Base-by-base conservation (phyloP, 2,888 invertebrate genomes). In the Mechanitis messenoides region DNA sequence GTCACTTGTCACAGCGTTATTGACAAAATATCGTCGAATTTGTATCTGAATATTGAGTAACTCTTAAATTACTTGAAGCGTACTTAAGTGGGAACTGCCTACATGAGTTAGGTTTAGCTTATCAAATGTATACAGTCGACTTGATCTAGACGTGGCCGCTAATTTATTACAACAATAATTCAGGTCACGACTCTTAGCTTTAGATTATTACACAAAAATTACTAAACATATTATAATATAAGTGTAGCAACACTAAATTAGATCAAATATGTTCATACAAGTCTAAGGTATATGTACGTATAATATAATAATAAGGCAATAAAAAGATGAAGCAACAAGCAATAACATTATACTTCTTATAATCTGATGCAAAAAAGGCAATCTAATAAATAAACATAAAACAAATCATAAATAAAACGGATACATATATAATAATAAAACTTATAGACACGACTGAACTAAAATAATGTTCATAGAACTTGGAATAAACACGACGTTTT, bases 121-220 rank as follows among this genome's bases (percentile, higher is more conserved):
- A 58, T 58, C 53, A 58, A 53, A 58, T 31, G 33, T 42, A 42
- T 58, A 50, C 58, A 58, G 31, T 58, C 58, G 53, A 53, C n/a
- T 58, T 46, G 47, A 33, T 56, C 50, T 45, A 58, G 53, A 45
- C 45, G 60, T 38, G 50, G 50, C 28, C n/a, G 35, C 47, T 56
- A 45, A 55, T 35, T 53, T 58, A 55, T 58, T 53, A 33, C 58
- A 45, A 60, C 31, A 56, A 50, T 55, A 54, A 53, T 45, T 28
- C 47, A 33, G 58, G 50, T 58, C 42, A 31, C 33, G 28, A 35
- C 45, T 45, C 33, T 4, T 20, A 28, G 6, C 45, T 12, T 33
- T 56, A 45, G 45, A 31, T 56, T 55, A 45, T 45, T 35, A 33
- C 54, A 55, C 45, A 33, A 50, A 50, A 35, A 35, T 53, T 38